phyloP scores from a whole-genome alignment of 2,113 vertebrate species.

The Parotia lawesii region DNA sequence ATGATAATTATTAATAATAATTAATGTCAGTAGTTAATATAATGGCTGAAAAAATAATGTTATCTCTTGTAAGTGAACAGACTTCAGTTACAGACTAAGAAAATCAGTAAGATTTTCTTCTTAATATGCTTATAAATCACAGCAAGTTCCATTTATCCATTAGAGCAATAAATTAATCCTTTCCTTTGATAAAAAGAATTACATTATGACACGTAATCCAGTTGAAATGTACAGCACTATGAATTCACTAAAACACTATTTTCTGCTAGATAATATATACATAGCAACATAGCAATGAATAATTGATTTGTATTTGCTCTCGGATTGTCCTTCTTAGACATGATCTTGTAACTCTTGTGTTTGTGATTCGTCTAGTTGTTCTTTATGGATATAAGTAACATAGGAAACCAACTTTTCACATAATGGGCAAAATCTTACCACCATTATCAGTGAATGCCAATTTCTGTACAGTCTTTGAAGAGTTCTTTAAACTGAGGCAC shows the following conservation, averaged over 20 bases:
- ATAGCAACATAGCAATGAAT: background rate
- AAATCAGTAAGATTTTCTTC: slow-evolving; percentile 4
- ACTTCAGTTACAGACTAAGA: background rate
- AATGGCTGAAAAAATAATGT: background rate
- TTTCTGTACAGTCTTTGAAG: background rate
- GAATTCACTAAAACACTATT: background rate
- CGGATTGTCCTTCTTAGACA: background rate
- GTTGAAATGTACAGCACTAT: background rate
- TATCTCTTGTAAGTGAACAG: background rate
- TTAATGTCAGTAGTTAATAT: background rate
- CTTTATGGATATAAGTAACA: background rate
- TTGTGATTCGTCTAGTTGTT: slow-evolving; percentile 12
- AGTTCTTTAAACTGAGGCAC: background rate
- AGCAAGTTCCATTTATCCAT: background rate
- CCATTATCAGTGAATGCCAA: background rate
- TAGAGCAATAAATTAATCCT: background rate
- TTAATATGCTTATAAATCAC: background rate
- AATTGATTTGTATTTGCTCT: background rate
- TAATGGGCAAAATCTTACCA: background rate
- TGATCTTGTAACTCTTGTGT: background rate
- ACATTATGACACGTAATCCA: background rate
- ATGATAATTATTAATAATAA: background rate
- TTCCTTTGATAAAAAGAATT: background rate
- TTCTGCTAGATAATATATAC: background rate
- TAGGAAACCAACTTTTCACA: background rate